phyloP scores from a whole-genome alignment of 2,797 vertebrate species.

The Ficedula albicollis region DNA sequence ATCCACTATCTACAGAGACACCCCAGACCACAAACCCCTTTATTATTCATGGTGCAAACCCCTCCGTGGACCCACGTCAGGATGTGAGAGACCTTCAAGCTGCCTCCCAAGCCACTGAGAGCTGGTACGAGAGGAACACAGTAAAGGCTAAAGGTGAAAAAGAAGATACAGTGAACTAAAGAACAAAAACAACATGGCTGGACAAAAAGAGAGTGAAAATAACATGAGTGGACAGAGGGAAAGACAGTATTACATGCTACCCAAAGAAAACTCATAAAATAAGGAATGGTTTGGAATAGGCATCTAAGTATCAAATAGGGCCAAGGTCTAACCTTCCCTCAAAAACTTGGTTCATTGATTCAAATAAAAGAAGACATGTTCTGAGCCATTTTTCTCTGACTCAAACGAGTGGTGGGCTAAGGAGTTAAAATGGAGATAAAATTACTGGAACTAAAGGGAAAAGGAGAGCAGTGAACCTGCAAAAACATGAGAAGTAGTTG shows the following conservation, averaged over 20 bases:
- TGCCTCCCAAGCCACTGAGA: neutral
- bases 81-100: neutral
- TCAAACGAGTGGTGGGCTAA: neutral
- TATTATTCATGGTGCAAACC: neutral
- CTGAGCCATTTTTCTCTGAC: neutral
- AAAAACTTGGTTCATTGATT: neutral
- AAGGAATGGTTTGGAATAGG: neutral
- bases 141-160: neutral
- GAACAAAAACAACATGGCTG: neutral
- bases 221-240: neutral
- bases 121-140: neutral
- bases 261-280: neutral
- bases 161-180: neutral
- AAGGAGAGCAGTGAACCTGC: neutral
- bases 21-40: rapidly evolving
- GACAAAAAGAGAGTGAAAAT: neutral
- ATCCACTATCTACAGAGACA: neutral
- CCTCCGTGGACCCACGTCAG: rapidly evolving
- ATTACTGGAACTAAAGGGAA: neutral
- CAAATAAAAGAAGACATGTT: neutral
- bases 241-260: neutral
- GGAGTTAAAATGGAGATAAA: neutral
- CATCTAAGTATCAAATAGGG: neutral
- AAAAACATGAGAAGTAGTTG: neutral
- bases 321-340: neutral